Conservation (phyloP, 2,888 invertebrate genomes). For the Sylvicola cinctus region DNA sequence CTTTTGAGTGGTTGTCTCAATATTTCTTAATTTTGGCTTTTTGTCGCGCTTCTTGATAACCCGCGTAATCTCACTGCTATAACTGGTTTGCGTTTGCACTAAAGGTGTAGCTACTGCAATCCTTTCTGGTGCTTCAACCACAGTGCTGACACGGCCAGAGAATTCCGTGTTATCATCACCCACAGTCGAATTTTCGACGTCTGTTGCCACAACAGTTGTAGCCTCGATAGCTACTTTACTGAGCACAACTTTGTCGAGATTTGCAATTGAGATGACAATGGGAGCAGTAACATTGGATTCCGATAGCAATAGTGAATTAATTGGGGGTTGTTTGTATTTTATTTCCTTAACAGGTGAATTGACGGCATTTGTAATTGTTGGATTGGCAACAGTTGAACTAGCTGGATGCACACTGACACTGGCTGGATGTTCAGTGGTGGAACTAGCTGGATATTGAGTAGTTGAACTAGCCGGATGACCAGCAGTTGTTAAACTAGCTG, state of each 20-base stretch:
- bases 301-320: constrained; percentile 18
- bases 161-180: constrained; percentile 13
- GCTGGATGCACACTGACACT: no score
- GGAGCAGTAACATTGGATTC: constrained; percentile 26
- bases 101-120: constrained; percentile 8
- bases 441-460: no score
- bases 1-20: no score
- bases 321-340: no score
- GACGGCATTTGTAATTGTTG: not conserved
- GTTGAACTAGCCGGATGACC: no score
- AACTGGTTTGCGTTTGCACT: constrained; percentile 16
- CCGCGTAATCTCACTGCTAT: constrained; percentile 19
- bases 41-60: constrained; percentile 14
- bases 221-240: constrained; percentile 18
- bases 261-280: constrained; percentile 25
- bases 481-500: constrained; percentile 12
- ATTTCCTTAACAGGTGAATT: not conserved
- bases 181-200: constrained; percentile 7
- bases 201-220: constrained; percentile 6
- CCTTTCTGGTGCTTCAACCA: constrained; percentile 14
- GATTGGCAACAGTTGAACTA: not conserved
- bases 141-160: constrained; percentile 13
- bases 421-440: no score
- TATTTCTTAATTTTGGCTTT: not conserved
- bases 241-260: constrained; percentile 24